phyloP scores from a whole-genome alignment of 1,140 invertebrate species.

The Danaus melanippus region DNA sequence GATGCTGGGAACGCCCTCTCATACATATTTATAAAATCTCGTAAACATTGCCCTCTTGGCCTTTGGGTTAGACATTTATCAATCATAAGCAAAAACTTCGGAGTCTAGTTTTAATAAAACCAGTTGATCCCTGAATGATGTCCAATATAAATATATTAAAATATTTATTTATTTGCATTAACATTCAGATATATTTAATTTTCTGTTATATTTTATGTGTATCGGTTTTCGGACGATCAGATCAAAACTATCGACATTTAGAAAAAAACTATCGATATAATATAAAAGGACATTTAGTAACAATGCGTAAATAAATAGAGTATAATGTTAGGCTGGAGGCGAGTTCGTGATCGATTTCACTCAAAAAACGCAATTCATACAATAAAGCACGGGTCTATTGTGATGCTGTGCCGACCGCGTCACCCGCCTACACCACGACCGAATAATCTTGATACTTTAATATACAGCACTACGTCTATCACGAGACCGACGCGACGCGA shows the following conservation, averaged over 20 bases:
- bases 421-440: conserved; percentile 23
- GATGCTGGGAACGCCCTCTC: conserved; percentile 43
- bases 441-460: conserved; percentile 39
- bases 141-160: conserved; percentile 13
- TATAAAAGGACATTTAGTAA: conserved; percentile 31
- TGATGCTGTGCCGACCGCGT: conserved; percentile 45
- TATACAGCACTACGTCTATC: not conserved
- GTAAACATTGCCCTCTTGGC: conserved; percentile 19
- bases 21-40: conserved; percentile 60
- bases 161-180: conserved; percentile 19
- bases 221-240: conserved; percentile 5
- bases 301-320: conserved; percentile 59
- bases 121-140: conserved; percentile 11
- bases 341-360: conserved; percentile 59
- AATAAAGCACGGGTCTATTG: conserved; percentile 57
- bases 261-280: conserved; percentile 1
- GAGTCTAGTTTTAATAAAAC: conserved; percentile 16
- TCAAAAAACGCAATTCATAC: conserved; percentile 64
- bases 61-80: conserved; percentile 13
- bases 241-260: conserved; percentile 1
- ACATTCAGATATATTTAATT: conserved; percentile 1
- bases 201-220: not conserved
- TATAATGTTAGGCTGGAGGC: conserved; percentile 43
- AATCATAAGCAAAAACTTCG: conserved; percentile 20
- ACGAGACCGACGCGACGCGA: not conserved